Base-by-base conservation (phyloP, 2,113 vertebrate species). In the Glaucidium brasilianum region DNA sequence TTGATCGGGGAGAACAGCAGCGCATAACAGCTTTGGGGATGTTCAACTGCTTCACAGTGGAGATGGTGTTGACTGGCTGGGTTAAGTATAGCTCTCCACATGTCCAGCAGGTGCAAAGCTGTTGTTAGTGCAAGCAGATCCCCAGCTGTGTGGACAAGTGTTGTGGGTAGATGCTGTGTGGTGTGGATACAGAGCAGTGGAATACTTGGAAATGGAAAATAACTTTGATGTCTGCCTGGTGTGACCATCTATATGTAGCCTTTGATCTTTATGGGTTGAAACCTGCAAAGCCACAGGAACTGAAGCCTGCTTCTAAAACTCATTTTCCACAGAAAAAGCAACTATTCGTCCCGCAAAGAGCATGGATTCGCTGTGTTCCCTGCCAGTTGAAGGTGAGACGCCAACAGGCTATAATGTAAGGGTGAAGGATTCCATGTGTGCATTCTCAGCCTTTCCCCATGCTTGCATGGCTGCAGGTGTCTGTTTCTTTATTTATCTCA, bases 281-380 rank as follows among this genome's bases (percentile, higher is more conserved):
- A 73, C 37, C 50, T 85, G 82, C 58, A 82, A 84, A 78, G 50
- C 60, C 4, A 7, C 52, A 39, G 79, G 64, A n/a, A 53, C 52
- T 96, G 87, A 95, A 88, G 23, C 80, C 59, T 88, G 25, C 71
- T 84, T 92, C 58, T 94, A 64, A 91, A 90, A 63, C 79, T 95
- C 74, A 15, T 95, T 96, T 94, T 92, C 88, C 90, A 94, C 98
- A 99, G 99, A 99, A 97, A 99, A 99, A 97, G 97, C 98, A 88
- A 98, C 98, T 50, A 99, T 99, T 75, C 98, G 99, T 23, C 99
- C 99, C 0, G 99, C 99, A 32, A 99, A 99, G 97, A 99, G 99
- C 97, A 99, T 99, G 99, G 99, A 99, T 94, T 99, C 99, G 0
- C 97, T 99, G 96, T 99, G 99, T 92, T 99, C 99, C 52, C 95